phyloP scores from a whole-genome alignment of 2,113 vertebrate species.

The Balaenoptera acutorostrata region DNA sequence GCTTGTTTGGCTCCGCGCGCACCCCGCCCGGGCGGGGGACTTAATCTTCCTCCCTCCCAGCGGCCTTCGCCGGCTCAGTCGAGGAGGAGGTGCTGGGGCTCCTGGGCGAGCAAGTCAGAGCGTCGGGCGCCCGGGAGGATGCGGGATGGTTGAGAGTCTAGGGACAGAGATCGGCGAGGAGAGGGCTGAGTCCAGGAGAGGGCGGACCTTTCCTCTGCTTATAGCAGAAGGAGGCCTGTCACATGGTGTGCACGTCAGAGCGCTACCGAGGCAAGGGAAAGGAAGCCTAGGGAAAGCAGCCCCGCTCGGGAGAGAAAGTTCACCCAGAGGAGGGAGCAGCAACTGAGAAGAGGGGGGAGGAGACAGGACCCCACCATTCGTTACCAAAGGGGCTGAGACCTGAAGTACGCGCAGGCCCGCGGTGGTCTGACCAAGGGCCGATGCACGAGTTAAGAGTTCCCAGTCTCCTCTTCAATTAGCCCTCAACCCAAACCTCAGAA shows the following conservation, averaged over 20 bases:
- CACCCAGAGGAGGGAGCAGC: slow-evolving; percentile 1
- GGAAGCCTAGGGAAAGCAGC: slow-evolving; percentile 29
- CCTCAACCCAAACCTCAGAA: background rate
- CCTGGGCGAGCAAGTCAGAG: background rate
- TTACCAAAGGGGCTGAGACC: background rate
- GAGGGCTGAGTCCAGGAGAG: slow-evolving; percentile 86
- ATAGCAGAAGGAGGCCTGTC: slow-evolving; percentile 82
- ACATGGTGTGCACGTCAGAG: slow-evolving; percentile 90
- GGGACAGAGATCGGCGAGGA: slow-evolving; percentile 75
- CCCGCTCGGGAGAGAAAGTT: slow-evolving; percentile 26
- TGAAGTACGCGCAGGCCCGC: background rate
- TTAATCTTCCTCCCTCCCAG: background rate
- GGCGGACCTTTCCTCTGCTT: slow-evolving; percentile 86
- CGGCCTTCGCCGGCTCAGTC: slow-evolving; percentile 19
- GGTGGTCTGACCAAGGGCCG: rapidly evolving
- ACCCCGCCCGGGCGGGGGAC: background rate
- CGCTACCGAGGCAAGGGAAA: slow-evolving; percentile 21
- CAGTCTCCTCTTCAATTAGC: background rate
- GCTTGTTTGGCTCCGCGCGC: background rate
- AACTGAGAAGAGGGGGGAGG: background rate
- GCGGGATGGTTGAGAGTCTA: background rate
- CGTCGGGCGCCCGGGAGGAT: background rate
- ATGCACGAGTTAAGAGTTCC: background rate
- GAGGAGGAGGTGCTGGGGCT: slow-evolving; percentile 29
- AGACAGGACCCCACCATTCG: background rate